phyloP scores from a whole-genome alignment of 2,797 vertebrate species.

The Catostomus latipinnis region DNA sequence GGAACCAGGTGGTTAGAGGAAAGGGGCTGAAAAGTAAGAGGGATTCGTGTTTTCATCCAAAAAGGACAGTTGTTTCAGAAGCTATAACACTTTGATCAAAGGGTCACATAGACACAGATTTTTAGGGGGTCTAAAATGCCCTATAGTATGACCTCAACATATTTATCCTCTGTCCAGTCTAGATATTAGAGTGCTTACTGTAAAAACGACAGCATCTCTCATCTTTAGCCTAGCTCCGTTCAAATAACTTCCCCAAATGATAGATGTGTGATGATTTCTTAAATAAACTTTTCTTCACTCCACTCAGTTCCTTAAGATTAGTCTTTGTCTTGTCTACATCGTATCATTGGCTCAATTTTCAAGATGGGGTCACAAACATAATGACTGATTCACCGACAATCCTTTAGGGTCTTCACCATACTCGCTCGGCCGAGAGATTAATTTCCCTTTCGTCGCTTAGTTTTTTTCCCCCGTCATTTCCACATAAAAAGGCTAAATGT shows the following conservation, averaged over 20 bases:
- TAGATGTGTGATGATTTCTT: constrained; percentile 1
- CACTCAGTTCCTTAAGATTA: constrained; percentile 26
- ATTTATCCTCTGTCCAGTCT: background rate
- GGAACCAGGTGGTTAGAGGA: too few relatives aligned
- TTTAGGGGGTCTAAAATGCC: too few relatives aligned
- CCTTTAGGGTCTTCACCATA: constrained; percentile 88
- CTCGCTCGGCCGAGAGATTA: constrained; percentile 91
- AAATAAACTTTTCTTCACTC: constrained; percentile 13
- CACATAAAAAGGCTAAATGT: constrained; percentile 99
- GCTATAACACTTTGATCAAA: too few relatives aligned
- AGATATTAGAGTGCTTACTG: background rate
- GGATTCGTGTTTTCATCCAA: too few relatives aligned
- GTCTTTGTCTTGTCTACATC: constrained; percentile 78
- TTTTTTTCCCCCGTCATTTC: constrained; percentile 91
- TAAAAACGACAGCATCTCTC: background rate
- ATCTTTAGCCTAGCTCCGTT: background rate
- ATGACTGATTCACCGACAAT: constrained; percentile 89
- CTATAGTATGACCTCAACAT: too few relatives aligned
- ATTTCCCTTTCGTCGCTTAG: constrained; percentile 98
- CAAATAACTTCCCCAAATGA: background rate
- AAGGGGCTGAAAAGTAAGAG: too few relatives aligned
- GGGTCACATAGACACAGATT: too few relatives aligned
- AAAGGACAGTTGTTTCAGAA: too few relatives aligned
- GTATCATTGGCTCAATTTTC: constrained; percentile 91
- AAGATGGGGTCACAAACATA: constrained; percentile 88